Evolutionary conservation across 2,113 vertebrate genomes (phyloP), one percentile per base, ranked within the genome.

Genomic region (Athene noctua): DNA sequence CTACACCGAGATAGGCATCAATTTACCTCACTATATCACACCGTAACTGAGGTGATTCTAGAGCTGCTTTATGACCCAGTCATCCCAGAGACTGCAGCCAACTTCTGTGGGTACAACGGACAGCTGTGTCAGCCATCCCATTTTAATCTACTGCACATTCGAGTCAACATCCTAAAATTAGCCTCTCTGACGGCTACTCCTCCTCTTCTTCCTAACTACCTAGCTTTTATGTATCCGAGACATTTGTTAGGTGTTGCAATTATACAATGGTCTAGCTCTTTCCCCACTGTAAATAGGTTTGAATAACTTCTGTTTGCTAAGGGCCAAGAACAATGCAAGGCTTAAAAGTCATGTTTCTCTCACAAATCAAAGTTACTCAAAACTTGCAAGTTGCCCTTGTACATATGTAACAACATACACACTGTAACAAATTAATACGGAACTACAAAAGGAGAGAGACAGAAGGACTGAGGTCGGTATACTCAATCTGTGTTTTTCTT

Each of bases 151-250:
- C 75, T 34, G 18, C 83, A 54, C 63, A 13, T 40, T 91, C 0
- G 16, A 95, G 78, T 92, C 94, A 97, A 85, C 73, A 75, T 46
- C 84, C 94, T 95, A 96, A 97, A 95, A 96, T 94, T 91, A 96
- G 86, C 92, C 38, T 61, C 49, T 38, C 2, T n/a, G 68, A 84
- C 95, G 65, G 81, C 95, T 84, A 40, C 72, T 87, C 58, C 78
- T 93, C 40, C 81, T 78, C 65, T 74, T 74, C 54, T 86, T 63
- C 80, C 71, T 27, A 86, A 57, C 83, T 32, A 59, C 44, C 47
- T 16, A 42, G 19, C 36, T 89, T 63, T 86, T 26, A 87, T 3
- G 10, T 40, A 34, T 38, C 71, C 1, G 0, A 92, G 63, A 38
- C 14, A 10, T 38, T 54, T 15, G n/a, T 38, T 59, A 29, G 0